phyloP scores from a whole-genome alignment of 2,888 invertebrate species.

The Hipparchia semele region DNA sequence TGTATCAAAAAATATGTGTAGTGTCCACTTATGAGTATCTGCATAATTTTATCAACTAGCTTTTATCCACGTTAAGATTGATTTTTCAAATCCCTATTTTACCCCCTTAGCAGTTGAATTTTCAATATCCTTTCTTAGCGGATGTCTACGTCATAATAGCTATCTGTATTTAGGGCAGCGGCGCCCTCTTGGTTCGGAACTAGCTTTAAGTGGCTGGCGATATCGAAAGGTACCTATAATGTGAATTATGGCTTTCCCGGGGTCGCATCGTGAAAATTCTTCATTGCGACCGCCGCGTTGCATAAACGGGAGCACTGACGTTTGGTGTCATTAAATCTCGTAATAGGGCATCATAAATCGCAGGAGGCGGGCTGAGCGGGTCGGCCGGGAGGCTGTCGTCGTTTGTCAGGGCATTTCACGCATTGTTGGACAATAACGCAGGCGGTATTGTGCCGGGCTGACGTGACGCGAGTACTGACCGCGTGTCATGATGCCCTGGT shows the following conservation, averaged over 20 bases:
- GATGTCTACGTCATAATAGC: no score
- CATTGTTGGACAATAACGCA: slow-evolving; percentile 83
- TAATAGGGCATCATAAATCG: slow-evolving; percentile 83
- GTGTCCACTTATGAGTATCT: no score
- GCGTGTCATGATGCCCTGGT: slow-evolving; percentile 59
- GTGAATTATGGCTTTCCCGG: neutral
- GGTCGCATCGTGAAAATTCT: neutral
- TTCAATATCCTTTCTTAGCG: no score
- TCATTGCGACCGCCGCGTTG: slow-evolving; percentile 2
- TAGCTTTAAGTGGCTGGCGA: no score
- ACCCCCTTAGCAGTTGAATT: no score
- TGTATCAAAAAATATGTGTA: no score
- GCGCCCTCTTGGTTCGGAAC: no score
- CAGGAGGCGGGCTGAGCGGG: slow-evolving; percentile 73
- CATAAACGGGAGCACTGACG: slow-evolving; percentile 51
- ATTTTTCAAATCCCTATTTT: no score
- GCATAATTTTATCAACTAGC: no score
- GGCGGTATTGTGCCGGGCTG: slow-evolving; percentile 58
- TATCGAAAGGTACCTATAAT: no score
- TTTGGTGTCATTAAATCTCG: slow-evolving; percentile 82
- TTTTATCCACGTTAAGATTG: no score
- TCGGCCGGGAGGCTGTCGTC: slow-evolving; percentile 79
- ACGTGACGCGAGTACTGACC: slow-evolving; percentile 56
- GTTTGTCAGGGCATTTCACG: slow-evolving; percentile 84
- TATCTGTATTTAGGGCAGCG: no score